A percentile compares a stretch with the other conserved stretches of the same genome.
Conservation (phyloP, 2,113 vertebrate genomes). For the Sardina pilchardus region DNA sequence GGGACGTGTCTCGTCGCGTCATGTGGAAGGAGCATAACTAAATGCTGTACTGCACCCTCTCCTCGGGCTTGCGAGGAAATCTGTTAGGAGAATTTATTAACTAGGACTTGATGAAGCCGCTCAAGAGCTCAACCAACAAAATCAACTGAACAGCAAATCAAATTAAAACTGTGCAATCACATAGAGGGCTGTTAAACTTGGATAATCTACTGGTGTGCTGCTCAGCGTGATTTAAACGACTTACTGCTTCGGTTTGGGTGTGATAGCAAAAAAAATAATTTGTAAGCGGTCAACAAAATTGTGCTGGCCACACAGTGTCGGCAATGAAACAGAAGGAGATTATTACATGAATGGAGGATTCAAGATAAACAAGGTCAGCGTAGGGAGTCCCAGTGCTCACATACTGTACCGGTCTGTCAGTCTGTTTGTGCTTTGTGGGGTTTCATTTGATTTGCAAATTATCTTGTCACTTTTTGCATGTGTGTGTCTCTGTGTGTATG, state of each 20-base stretch:
- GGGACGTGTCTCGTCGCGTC: not conserved
- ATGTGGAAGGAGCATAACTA: not conserved
- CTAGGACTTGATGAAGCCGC: not conserved
- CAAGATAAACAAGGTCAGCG: not conserved
- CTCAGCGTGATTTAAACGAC: not conserved
- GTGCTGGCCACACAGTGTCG: not conserved
- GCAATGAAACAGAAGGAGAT: not conserved
- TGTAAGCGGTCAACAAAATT: not conserved
- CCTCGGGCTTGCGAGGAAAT: not conserved
- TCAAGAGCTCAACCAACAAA: not conserved
- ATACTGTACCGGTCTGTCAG: not conserved
- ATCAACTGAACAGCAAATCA: not conserved
- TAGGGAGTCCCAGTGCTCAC: not conserved
- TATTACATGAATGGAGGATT: not conserved
- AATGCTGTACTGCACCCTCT: not conserved
- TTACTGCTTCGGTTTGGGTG: not conserved
- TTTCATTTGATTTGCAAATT: conserved; percentile 17
- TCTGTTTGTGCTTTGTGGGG: not conserved
- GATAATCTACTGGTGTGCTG: not conserved
- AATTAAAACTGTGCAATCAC: not conserved
- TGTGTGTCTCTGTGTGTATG: conserved; percentile 30
- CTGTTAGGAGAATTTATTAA: not conserved
- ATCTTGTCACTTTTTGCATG: conserved; percentile 28
- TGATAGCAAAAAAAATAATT: not conserved
- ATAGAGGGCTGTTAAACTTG: not conserved